A percentile compares a stretch with the other conserved stretches of the same genome.
Evolutionary conservation across 37 sponge, comb jelly and placozoan genomes (phyloP).

Genomic region (Mnemiopsis leidyi): DNA sequence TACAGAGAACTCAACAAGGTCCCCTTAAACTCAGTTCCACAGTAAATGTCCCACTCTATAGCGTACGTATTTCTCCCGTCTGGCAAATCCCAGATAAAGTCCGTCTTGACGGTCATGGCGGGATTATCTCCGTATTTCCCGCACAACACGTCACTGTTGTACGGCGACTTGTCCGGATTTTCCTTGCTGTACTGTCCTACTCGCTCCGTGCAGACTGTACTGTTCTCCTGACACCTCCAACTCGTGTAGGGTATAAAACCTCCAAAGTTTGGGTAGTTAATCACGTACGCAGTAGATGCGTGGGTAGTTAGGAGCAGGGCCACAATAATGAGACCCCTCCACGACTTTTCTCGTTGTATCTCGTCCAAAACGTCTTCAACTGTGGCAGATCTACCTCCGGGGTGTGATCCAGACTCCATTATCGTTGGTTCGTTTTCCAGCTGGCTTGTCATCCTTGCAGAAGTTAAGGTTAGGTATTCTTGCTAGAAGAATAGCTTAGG

Average conservation of each 20-base stretch:
- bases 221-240: background rate
- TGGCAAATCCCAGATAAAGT: conserved; percentile 1
- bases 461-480: too few relatives aligned
- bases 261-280: conserved; percentile 1
- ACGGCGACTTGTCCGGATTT: conserved; percentile 8
- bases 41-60: conserved; percentile 19
- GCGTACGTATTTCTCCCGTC: background rate
- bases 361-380: conserved; percentile 26
- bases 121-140: background rate
- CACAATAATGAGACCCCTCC: background rate
- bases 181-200: background rate
- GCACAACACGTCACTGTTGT: conserved; percentile 46
- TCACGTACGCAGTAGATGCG: background rate
- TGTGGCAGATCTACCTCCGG: background rate
- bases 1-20: conserved; percentile 45
- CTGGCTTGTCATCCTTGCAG: too few relatives aligned
- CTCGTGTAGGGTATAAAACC: conserved; percentile 26
- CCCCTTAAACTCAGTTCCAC: conserved; percentile 15
- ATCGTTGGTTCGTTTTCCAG: too few relatives aligned
- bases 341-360: background rate
- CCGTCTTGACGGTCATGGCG: background rate
- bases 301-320: background rate
- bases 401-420: too few relatives aligned
- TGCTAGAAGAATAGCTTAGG: too few relatives aligned
- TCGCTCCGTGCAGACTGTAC: background rate